Evolutionary conservation across 2,797 vertebrate genomes (phyloP).

Genomic region (Cephalopachus bancanus): DNA sequence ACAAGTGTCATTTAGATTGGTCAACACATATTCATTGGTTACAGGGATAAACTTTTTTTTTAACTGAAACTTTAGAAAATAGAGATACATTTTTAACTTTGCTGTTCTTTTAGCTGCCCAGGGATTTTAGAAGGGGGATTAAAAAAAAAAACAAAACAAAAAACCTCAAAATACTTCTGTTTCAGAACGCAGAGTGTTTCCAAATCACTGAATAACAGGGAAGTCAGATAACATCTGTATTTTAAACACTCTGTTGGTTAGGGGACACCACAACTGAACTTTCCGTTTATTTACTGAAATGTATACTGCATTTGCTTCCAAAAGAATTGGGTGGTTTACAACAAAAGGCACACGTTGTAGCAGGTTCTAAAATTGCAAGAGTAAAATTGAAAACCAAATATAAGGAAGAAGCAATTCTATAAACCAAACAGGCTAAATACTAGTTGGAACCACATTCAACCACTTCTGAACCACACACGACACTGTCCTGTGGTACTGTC

Average conservation of each 20-base stretch:
- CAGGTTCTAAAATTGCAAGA: conserved; percentile 35
- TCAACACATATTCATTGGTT: conserved; percentile 63
- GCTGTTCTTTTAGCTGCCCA: background rate
- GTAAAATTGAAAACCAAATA: conserved; percentile 53
- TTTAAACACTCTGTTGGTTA: background rate
- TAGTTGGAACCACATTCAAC: background rate
- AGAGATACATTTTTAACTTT: conserved; percentile 46
- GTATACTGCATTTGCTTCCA: conserved; percentile 15
- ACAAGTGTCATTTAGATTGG: background rate
- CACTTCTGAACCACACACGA: background rate
- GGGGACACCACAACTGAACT: background rate
- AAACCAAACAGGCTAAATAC: conserved; percentile 41
- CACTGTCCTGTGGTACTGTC: background rate
- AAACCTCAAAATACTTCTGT: background rate
- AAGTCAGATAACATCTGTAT: background rate
- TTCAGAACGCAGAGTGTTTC: background rate
- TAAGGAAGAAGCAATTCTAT: conserved; percentile 48
- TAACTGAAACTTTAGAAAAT: too few relatives aligned
- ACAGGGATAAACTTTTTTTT: background rate
- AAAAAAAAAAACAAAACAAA: background rate
- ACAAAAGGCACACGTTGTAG: conserved; percentile 26
- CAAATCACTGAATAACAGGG: background rate
- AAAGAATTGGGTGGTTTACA: conserved; percentile 47
- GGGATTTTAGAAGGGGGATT: background rate
- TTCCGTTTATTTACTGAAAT: conserved; percentile 1